A percentile compares a stretch with the other conserved stretches of the same genome.
phyloP scores from a whole-genome alignment of 1,140 invertebrate species.

The Formica selysi region DNA sequence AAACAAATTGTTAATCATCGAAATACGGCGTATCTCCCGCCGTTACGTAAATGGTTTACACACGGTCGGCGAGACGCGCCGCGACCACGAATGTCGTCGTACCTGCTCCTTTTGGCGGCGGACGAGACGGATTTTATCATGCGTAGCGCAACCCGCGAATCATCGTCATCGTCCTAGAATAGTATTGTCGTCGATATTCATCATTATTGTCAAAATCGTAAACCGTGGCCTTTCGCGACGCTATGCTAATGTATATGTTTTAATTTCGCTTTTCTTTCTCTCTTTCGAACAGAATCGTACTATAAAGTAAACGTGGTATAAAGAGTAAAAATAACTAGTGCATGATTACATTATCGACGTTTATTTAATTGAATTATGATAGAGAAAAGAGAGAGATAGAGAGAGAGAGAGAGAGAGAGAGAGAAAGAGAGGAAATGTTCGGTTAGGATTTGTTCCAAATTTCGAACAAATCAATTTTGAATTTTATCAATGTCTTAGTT shows the following conservation, averaged over 20 bases:
- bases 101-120: conserved; percentile 46
- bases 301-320: background rate
- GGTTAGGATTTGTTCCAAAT: background rate
- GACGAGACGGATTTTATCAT: conserved; percentile 60
- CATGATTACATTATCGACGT: conserved; percentile 48
- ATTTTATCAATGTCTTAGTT: background rate
- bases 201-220: background rate
- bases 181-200: background rate
- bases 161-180: background rate
- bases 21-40: conserved; percentile 82
- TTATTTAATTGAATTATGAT: conserved; percentile 51
- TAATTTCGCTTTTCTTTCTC: background rate
- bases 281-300: background rate
- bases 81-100: conserved; percentile 58
- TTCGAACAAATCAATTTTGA: background rate
- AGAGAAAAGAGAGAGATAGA: too few species aligned
- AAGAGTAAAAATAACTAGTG: conserved; percentile 34
- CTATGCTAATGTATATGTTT: conserved; percentile 18
- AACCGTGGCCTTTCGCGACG: background rate
- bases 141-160: background rate
- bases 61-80: conserved; percentile 60
- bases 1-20: conserved; percentile 86
- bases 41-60: conserved; percentile 84
- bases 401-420: too few species aligned
- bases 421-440: too few species aligned